Evolutionary conservation across 2,888 invertebrate genomes (phyloP), one percentile per base, ranked within the genome.

Genomic region (Sinohyriopsis cumingii): DNA sequence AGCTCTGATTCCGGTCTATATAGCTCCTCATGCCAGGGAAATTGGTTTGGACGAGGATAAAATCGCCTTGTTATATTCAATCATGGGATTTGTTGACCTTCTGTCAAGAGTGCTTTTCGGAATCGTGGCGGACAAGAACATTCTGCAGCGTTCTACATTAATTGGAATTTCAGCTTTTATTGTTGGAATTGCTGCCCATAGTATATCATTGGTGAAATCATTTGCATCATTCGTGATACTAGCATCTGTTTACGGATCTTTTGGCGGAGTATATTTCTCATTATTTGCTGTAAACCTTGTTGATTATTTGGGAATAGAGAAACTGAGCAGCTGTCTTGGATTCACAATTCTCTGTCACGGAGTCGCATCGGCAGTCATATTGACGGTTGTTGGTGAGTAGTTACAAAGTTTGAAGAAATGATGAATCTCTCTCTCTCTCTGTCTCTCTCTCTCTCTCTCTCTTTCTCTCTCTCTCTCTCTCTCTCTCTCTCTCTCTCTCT

Each of bases 21-120:
- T 82, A 15, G 78, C 80, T 0, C 71, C 77, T 6, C 67, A 77
- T 60, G 77, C 76, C 18, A 67, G 72, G 25, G 78, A 77, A 18
- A 66, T 72, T 28, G 72, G 69, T 5, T 61, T 82, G 15, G 63
- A 59, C 20, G 68, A 68, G 55, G 72, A 72, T 19, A 18, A 68
- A 5, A 65, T 73, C 15, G 70, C 75, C 12, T 19, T 73, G 15
- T 53, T 79, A 0, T n/a, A 80, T 18, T 75, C 78, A 28, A 53
- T 74, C 18, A 68, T 68, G 15, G 73, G 76, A 19, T 63, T 60
- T 3, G 59, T 69, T 6, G 81, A 80, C 24, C 28, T 78, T 6
- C 20, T 76, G 24, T 65, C 72, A 20, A 72, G 70, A 22, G 59
- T 72, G 22, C 9, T 62, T 5, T 28, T 67, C 28, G 75, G 72